A percentile compares a stretch with the other conserved stretches of the same genome.
These are phyloP conservation scores for Panagrolaimus sp. DNA, from an alignment of 1,140 invertebrate genomes.

Conservation along the genomic window DNA sequence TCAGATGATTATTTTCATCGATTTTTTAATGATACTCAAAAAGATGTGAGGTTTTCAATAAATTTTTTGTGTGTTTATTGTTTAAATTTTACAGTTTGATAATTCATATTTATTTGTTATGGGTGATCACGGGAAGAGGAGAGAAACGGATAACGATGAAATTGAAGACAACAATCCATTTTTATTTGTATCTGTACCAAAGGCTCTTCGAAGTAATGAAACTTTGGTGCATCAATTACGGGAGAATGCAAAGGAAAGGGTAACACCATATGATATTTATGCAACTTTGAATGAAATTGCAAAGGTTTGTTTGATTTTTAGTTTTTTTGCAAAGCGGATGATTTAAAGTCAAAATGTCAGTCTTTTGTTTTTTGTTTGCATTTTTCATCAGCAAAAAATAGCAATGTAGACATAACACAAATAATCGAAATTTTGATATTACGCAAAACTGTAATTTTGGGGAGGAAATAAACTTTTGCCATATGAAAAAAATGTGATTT, in stretches of 20 bases:
- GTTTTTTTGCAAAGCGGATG: too few relatives aligned
- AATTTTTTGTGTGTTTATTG: background rate
- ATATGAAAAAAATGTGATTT: too few relatives aligned
- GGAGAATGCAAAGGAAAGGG: background rate
- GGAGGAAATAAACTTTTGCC: too few relatives aligned
- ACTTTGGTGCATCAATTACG: background rate
- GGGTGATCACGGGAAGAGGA: background rate
- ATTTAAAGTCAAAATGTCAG: too few relatives aligned
- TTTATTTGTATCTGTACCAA: background rate
- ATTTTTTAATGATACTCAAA: too few relatives aligned
- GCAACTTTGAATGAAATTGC: slow-evolving; percentile 14
- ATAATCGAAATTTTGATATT: too few relatives aligned
- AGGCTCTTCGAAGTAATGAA: slow-evolving; percentile 1
- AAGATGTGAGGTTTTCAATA: background rate
- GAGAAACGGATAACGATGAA: background rate
- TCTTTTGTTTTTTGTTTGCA: too few relatives aligned
- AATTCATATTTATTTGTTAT: slow-evolving; percentile 17
- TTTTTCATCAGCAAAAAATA: too few relatives aligned
- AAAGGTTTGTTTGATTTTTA: background rate
- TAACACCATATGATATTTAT: slow-evolving; percentile 18
- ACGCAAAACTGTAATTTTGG: too few relatives aligned
- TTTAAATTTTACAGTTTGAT: background rate
- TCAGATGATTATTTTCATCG: too few relatives aligned
- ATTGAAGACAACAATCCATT: slow-evolving; percentile 21
- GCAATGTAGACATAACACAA: too few relatives aligned